These are phyloP conservation scores for Gandaritis pyraliata DNA, from an alignment of 2,888 invertebrate species.

Conservation along the genomic window DNA sequence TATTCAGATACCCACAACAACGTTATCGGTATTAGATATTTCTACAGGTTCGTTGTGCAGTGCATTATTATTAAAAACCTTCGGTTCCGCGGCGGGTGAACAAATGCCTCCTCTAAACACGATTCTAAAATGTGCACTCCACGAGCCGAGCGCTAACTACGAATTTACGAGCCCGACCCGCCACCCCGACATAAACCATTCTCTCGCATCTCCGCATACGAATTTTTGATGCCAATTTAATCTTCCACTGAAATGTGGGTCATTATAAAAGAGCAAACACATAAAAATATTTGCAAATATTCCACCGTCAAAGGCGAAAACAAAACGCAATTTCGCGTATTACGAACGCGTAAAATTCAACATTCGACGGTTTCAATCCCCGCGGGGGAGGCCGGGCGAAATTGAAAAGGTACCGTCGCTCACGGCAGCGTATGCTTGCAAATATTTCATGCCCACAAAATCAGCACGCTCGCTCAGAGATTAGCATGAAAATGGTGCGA, in stretches of 20 bases:
- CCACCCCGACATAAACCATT: slow-evolving; percentile 59
- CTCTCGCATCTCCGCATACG: slow-evolving; percentile 59
- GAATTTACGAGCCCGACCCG: slow-evolving; percentile 61
- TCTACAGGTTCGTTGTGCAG: slow-evolving; percentile 41
- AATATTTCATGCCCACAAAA: slow-evolving; percentile 73
- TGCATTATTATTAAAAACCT: slow-evolving; percentile 54
- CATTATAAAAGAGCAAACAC: slow-evolving; percentile 40
- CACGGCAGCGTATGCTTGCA: slow-evolving; percentile 56
- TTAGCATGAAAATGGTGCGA: slow-evolving; percentile 75
- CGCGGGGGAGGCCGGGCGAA: slow-evolving; percentile 55
- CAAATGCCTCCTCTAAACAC: slow-evolving; percentile 50
- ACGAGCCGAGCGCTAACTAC: slow-evolving; percentile 57
- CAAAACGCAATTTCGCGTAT: slow-evolving; percentile 55
- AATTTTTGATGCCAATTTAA: slow-evolving; percentile 57
- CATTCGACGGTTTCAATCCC: slow-evolving; percentile 62
- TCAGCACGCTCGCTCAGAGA: slow-evolving; percentile 67
- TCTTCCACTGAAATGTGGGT: slow-evolving; percentile 51
- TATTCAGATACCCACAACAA: slow-evolving; percentile 47
- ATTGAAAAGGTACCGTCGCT: slow-evolving; percentile 70
- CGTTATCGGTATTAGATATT: slow-evolving; percentile 48
- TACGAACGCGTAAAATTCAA: slow-evolving; percentile 65
- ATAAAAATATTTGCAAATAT: slow-evolving; percentile 44
- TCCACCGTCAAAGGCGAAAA: slow-evolving; percentile 49
- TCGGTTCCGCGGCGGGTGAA: slow-evolving; percentile 42
- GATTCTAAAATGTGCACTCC: slow-evolving; percentile 67